Percentiles rank a stretch among this genome's conserved stretches.
These are phyloP conservation scores for Popillia japonica DNA, from an alignment of 1,140 invertebrate species.

Conservation along the genomic window DNA sequence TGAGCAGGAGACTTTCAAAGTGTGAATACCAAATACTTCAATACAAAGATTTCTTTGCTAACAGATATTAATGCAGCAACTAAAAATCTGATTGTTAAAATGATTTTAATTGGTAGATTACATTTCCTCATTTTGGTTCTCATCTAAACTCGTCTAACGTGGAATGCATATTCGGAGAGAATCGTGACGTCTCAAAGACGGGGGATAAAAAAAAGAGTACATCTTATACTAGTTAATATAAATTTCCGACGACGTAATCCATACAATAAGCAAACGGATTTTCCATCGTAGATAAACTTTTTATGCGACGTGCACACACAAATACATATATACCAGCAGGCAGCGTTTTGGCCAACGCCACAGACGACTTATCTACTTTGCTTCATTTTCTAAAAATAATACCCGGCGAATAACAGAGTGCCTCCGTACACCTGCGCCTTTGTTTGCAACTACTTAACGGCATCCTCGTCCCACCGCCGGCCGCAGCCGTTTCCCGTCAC, in stretches of 20 bases:
- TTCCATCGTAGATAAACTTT: constrained; percentile 40
- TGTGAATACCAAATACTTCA: too few species aligned
- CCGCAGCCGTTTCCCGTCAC: neutral
- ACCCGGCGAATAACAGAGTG: constrained; percentile 44
- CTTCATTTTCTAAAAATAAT: constrained; percentile 47
- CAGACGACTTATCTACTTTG: constrained; percentile 44
- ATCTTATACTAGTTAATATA: constrained; percentile 10
- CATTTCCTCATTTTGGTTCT: too few species aligned
- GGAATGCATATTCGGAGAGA: neutral
- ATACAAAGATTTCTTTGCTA: too few species aligned
- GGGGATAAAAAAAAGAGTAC: constrained; percentile 6
- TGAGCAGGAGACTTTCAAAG: too few species aligned
- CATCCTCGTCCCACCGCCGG: constrained; percentile 30
- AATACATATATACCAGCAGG: neutral
- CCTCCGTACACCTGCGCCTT: constrained; percentile 44
- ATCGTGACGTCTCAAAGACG: neutral
- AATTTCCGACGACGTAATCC: constrained; percentile 34
- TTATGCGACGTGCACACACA: constrained; percentile 23
- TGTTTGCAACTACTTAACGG: constrained; percentile 47
- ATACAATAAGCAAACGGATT: constrained; percentile 37
- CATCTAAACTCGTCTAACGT: neutral
- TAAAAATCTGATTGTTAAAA: too few species aligned
- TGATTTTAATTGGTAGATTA: too few species aligned
- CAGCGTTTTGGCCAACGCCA: constrained; percentile 14
- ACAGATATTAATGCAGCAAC: too few species aligned